Evolutionary conservation across 2,888 invertebrate species (phyloP), one percentile per base, ranked within the genome.

Genomic region (Morinoia aosen): DNA sequence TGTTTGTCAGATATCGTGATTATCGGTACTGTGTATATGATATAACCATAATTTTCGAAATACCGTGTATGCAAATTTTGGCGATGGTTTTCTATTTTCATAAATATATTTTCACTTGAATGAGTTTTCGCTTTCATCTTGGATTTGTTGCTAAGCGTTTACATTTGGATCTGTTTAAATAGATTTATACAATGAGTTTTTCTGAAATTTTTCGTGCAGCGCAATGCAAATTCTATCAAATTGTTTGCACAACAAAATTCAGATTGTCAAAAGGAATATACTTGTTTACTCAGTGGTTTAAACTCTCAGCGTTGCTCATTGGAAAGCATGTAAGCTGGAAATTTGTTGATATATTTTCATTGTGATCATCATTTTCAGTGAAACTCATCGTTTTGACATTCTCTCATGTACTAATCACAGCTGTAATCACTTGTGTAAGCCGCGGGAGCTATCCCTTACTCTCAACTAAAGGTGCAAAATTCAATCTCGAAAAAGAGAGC

Each of bases 401-500:
- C 61, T 76, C 33, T 16, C 33, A 33, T 33, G 16, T 64, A 76
- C 25, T 76, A 76, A 76, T 14, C 76, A 19, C 76, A 76, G 76
- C 76, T 76, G 76, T 76, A 76, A 76, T 76, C 76, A 76, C 76
- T 76, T 33, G 76, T 61, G 40, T 40, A 40, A 90, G 39, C 11
- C 48, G 90, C 12, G 90, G 90, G 40, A 14, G 19, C 12, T 90
- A 90, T 90, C 48, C 40, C 40, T 48, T 76, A 40, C 90, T 93
- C 57, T 12, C 93, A 93, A 57, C 93, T 93, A 93, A 93, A 93
- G 57, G 93, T 93, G 93, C 93, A 93, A 93, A 93, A 93, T 93
- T 93, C 93, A 93, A 93, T 93, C 93, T 93, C 93, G 57, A 93
- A 93, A 90, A 93, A 93, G 93, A 93, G 93, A 93, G 93, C 25